phyloP scores from a whole-genome alignment of 2,888 invertebrate genomes.

The Formica aserva region DNA sequence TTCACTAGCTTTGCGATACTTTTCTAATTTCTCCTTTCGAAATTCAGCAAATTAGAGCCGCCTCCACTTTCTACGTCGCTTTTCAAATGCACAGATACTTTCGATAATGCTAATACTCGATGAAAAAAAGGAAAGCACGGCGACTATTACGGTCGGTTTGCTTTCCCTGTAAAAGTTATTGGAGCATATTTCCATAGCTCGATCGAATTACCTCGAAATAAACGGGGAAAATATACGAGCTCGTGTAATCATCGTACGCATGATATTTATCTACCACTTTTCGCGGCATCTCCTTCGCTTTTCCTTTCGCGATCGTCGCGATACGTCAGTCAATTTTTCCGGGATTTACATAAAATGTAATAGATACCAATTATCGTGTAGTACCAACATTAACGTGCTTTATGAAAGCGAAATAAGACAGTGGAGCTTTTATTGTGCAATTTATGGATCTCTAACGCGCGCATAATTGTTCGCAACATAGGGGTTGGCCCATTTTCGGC shows the following conservation, averaged over 20 bases:
- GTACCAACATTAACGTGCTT: neutral
- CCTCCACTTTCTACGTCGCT: constrained; percentile 27
- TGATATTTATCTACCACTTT: neutral
- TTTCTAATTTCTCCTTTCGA: constrained; percentile 8
- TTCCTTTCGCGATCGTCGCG: neutral
- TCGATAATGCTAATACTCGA: constrained; percentile 27
- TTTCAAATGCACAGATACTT: constrained; percentile 25
- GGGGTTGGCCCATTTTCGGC: constrained; percentile 72
- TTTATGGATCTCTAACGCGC: constrained; percentile 65
- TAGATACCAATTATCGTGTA: constrained; percentile 38
- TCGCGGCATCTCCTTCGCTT: neutral
- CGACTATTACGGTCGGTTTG: neutral
- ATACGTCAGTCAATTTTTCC: neutral
- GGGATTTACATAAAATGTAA: constrained; percentile 39
- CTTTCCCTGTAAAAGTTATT: constrained; percentile 42
- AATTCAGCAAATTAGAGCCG: constrained; percentile 10
- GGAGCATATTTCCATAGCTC: constrained; percentile 11
- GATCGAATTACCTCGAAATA: constrained; percentile 29
- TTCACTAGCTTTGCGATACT: neutral
- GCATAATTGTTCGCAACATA: constrained; percentile 70
- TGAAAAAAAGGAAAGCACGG: constrained; percentile 29
- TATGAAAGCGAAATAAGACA: constrained; percentile 41
- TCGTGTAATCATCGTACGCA: constrained; percentile 8
- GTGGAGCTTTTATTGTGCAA: constrained; percentile 65
- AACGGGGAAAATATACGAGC: constrained; percentile 5